Percentiles rank a stretch among this genome's conserved stretches.
Conservation (phyloP, 2,113 vertebrate genomes). For the Ammodytes dubius region DNA sequence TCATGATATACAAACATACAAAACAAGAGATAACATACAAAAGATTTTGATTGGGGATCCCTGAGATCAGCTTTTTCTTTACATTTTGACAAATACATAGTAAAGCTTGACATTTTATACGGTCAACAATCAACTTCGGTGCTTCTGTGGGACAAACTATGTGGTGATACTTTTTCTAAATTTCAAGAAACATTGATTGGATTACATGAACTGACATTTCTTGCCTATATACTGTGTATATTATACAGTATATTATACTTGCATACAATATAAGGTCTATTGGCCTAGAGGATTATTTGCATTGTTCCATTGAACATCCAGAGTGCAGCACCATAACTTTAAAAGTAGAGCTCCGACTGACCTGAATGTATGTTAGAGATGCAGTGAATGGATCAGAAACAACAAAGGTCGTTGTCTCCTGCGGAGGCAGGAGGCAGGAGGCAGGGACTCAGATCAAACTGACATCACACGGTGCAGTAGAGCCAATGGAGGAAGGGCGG, state of each 20-base stretch:
- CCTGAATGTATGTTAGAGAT: not conserved
- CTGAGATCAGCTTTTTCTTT: not conserved
- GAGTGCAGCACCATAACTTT: not conserved
- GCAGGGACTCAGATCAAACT: constrained; percentile 50
- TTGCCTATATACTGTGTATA: too few relatives aligned
- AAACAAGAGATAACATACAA: too few relatives aligned
- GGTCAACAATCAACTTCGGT: too few relatives aligned
- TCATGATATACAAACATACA: not conserved
- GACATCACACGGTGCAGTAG: constrained; percentile 39
- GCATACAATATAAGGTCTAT: too few relatives aligned
- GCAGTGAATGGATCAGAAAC: constrained; percentile 31
- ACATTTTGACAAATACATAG: not conserved
- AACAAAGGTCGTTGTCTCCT: constrained; percentile 59
- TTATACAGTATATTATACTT: too few relatives aligned
- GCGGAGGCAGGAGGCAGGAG: constrained; percentile 41
- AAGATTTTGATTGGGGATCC: too few relatives aligned
- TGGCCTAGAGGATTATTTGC: too few relatives aligned
- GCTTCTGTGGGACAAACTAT: too few relatives aligned
- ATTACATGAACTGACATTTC: too few relatives aligned
- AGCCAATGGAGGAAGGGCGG: not conserved
- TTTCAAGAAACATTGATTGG: too few relatives aligned
- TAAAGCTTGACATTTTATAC: too few relatives aligned
- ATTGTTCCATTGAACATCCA: not conserved
- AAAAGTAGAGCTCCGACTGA: not conserved
- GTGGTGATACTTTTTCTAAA: too few relatives aligned